These are phyloP conservation scores for Nomada ferruginata DNA, from an alignment of 2,888 invertebrate genomes.

Conservation along the genomic window DNA sequence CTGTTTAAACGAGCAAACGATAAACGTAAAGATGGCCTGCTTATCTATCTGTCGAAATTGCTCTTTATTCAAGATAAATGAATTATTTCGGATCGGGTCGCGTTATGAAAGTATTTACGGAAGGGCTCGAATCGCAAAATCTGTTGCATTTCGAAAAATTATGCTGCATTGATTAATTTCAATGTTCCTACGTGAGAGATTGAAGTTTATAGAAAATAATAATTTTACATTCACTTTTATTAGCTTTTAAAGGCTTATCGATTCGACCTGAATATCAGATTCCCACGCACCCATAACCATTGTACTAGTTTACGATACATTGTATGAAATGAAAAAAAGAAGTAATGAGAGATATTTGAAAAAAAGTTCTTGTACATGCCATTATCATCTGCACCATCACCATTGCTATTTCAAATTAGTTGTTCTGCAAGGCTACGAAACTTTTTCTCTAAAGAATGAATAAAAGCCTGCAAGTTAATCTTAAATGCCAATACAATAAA, in stretches of 20 bases:
- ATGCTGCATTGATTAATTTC: conserved; percentile 1
- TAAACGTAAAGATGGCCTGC: conserved; percentile 67
- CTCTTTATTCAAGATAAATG: conserved; percentile 17
- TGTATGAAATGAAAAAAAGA: conserved; percentile 51
- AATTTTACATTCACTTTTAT: conserved; percentile 21
- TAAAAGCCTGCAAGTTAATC: conserved; percentile 55
- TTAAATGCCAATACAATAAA: conserved; percentile 16
- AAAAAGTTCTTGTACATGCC: conserved; percentile 77
- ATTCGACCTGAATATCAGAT: conserved; percentile 54
- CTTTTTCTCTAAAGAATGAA: conserved; percentile 25
- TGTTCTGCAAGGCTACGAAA: conserved; percentile 44
- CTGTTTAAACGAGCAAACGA: conserved; percentile 44
- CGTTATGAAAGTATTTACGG: conserved; percentile 12
- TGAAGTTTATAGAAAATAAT: neutral
- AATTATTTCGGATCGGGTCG: conserved; percentile 57
- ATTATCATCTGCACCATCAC: conserved; percentile 80
- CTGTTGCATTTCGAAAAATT: neutral
- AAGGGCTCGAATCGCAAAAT: neutral
- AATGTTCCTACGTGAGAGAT: neutral
- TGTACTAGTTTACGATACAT: conserved; percentile 26
- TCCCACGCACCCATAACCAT: conserved; percentile 58
- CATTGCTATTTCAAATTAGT: conserved; percentile 71
- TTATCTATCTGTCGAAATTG: conserved; percentile 75
- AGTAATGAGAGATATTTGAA: conserved; percentile 59
- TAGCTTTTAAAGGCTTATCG: conserved; percentile 47